Evolutionary conservation across 2,113 vertebrate genomes (phyloP).

Genomic region (Embiotoca jacksoni): DNA sequence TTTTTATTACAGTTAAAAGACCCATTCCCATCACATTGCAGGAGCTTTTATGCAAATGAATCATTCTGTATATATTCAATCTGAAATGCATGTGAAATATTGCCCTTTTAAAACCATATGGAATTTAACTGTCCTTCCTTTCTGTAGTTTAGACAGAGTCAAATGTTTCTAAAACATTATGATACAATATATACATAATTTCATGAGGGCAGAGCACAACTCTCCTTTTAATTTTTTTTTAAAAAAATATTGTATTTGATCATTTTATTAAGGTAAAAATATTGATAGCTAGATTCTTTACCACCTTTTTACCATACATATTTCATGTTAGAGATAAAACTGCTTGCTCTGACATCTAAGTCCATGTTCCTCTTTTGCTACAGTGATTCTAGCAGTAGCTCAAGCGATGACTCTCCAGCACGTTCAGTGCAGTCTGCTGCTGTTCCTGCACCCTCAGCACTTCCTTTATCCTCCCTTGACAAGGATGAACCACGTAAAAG

Average conservation of each 20-base stretch:
- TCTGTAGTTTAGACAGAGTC: not conserved
- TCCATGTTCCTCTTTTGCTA: slow-evolving; percentile 62
- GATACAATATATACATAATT: no score
- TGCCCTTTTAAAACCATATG: not conserved
- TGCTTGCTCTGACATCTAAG: not conserved
- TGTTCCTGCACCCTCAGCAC: slow-evolving; percentile 92
- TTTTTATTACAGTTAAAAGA: not conserved
- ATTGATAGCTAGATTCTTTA: not conserved
- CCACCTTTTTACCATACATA: not conserved
- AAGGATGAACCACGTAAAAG: slow-evolving; percentile 99
- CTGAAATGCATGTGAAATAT: not conserved
- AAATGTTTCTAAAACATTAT: not conserved
- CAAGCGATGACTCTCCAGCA: slow-evolving; percentile 95
- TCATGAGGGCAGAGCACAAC: no score
- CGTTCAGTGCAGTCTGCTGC: slow-evolving; percentile 97
- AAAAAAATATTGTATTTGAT: no score
- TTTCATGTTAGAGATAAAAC: not conserved
- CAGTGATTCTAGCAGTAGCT: slow-evolving; percentile 98
- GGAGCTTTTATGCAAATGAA: slow-evolving; percentile 7
- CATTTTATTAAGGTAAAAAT: no score
- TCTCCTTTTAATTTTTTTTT: no score
- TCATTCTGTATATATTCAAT: not conserved
- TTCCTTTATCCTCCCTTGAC: slow-evolving; percentile 92
- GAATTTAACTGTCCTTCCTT: not conserved
- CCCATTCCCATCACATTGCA: not conserved